Evolutionary conservation across 2,888 invertebrate genomes (phyloP), one percentile per base, ranked within the genome.

Genomic region (Venusia cambrica): DNA sequence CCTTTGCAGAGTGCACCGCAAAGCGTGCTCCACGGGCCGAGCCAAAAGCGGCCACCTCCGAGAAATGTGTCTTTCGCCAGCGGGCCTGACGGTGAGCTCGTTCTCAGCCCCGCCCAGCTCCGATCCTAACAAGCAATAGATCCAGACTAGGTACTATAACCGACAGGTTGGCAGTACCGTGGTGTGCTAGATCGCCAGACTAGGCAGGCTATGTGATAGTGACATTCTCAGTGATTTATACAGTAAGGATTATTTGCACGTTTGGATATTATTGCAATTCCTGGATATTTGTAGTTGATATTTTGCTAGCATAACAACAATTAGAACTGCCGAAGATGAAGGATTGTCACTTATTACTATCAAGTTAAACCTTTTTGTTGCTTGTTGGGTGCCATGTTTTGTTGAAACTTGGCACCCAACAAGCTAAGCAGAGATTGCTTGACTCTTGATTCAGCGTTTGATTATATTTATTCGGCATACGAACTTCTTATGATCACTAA

Each of bases 41-140:
- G 45, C 15, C 17, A 65, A 26, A 65, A 68, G 15, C 57, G 78
- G 35, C 61, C 83, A 12, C 73, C 84, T 38, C 78, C 83, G 11
- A 65, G 89, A 54, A 79, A 88, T 79, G 76, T 88, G 41, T 79
- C 87, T 61, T 76, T 89, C 79, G 78, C 90, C 71, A 78, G 77
- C 48, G 75, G 66, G 20, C 73, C 73, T 37, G 84, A 84, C 78
- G 84, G 81, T 61, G 91, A 91, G 48, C 89, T 91, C 45, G 90
- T 91, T 44, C 87, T 91, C 56, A 91, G 90, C 61, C 91, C 91
- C 50, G 88, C 90, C 47, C 90, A 91, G 63, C 77, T 91, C 59
- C 89, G 89, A 74, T 87, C 87, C 70, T 88, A 87, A 75, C 64
- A 73, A 79, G 76, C 78, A 77, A 79, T 77, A 79, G n/a, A n/a